Conservation (phyloP, 2,888 invertebrate genomes). For the Hipparchia semele region DNA sequence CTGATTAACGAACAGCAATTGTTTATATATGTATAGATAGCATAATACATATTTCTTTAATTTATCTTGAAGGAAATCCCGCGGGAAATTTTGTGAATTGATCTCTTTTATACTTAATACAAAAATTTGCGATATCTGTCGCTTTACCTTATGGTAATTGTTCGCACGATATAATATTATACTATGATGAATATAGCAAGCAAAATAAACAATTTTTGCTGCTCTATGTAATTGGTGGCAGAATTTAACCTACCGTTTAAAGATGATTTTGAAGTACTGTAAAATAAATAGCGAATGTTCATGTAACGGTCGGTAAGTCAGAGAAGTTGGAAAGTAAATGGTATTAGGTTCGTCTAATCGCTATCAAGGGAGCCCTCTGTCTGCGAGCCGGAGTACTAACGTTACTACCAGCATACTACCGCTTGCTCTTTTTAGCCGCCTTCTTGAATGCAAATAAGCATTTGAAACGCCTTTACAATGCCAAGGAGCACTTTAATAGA, state of each 20-base stretch:
- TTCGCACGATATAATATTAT: not conserved
- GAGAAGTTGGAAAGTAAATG: conserved; percentile 80
- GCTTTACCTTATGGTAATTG: too few relatives aligned
- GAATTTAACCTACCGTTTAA: conserved; percentile 52
- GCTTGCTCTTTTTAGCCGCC: conserved; percentile 21
- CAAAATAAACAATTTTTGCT: not conserved
- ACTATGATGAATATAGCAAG: not conserved
- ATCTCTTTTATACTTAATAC: too few relatives aligned
- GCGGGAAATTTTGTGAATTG: too few relatives aligned
- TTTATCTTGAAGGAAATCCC: too few relatives aligned
- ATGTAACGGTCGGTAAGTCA: conserved; percentile 75
- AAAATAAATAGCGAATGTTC: conserved; percentile 74
- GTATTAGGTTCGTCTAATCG: conserved; percentile 82
- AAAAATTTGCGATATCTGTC: too few relatives aligned
- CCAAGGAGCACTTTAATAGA: conserved; percentile 27
- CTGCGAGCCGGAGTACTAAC: conserved; percentile 38
- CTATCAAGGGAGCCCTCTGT: conserved; percentile 74
- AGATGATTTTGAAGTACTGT: conserved; percentile 72
- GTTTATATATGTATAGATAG: too few relatives aligned
- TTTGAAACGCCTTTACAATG: conserved; percentile 26
- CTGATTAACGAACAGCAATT: too few relatives aligned
- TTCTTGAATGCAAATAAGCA: conserved; percentile 36
- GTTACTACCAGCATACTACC: conserved; percentile 27
- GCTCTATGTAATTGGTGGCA: not conserved
- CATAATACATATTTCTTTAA: too few relatives aligned